Evolutionary conservation across 37 sponge, comb jelly and placozoan species (phyloP), one percentile per base, ranked within the genome.

Genomic region (Hexactinellida sp.): DNA sequence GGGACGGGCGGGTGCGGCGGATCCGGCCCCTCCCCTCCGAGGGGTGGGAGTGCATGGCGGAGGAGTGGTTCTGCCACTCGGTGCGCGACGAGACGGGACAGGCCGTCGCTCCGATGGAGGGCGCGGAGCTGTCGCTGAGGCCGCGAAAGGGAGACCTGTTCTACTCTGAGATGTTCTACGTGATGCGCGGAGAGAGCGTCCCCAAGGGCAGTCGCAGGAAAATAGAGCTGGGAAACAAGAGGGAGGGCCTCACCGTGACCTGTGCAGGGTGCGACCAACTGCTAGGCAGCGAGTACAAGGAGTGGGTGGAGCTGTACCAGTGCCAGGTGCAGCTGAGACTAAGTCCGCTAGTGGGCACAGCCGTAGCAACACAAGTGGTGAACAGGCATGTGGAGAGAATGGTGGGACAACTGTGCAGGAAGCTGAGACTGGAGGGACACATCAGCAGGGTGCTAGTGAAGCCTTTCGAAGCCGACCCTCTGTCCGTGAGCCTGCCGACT

Each of bases 151-250:
- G 13, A 7, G 76, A 63, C 76, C 32, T 63, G 34, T 63, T 63
- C 76, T 63, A 63, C 76, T 32, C 76, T 32, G 76, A 63, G 76
- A 63, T 63, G 76, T 63, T 63, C 76, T 63, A 63, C 76, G 5
- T n/a, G 5, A 7, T 63, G 28, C 3, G 76, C 34, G 76, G 76
- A 63, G 25, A 10, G 25, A 63, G 34, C 34, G 30, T 63, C 32
- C 25, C 25, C 32, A 63, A 63, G 76, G 76, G 76, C 32, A 63
- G 28, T 10, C 76, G 34, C 34, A 63, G 76, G 30, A 10, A 63
- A 23, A 63, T 63, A 10, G 76, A 63, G 30, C 76, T 63, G 34
- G 76, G 76, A 23, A 63, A 63, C 76, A 63, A 63, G 76, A 7
- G 76, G 28, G 76, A 63, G 76, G 76, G 76, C 25, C 34, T 63